Evolutionary conservation across 2,888 invertebrate genomes (phyloP).

Genomic region (Amblyjoppa fuscipennis): DNA sequence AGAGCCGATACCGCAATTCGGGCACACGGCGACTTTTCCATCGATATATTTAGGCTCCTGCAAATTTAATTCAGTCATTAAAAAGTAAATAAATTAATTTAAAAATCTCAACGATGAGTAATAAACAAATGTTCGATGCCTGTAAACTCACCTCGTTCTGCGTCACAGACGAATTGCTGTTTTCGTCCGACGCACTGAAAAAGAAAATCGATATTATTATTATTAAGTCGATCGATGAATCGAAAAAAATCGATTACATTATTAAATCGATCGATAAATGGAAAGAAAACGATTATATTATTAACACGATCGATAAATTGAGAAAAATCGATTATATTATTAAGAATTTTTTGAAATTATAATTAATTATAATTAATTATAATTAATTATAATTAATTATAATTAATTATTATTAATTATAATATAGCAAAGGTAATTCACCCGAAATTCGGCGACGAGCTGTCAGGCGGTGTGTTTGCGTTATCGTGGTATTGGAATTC

Average conservation of each 20-base stretch:
- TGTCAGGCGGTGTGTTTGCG: constrained; percentile 38
- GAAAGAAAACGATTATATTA: not conserved
- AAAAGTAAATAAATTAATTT: not conserved
- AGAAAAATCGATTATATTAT: not conserved
- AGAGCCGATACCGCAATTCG: constrained; percentile 92
- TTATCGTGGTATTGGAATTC: constrained; percentile 61
- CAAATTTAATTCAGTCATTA: constrained; percentile 68
- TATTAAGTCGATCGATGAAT: too few relatives aligned
- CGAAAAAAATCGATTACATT: not conserved
- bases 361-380: too few relatives aligned
- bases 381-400: too few relatives aligned
- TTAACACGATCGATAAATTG: too few relatives aligned
- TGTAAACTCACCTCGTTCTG: constrained; percentile 75
- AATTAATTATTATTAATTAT: too few relatives aligned
- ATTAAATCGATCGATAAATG: too few relatives aligned
- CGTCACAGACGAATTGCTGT: constrained; percentile 75
- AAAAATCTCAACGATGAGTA: not conserved
- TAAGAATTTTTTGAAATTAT: too few relatives aligned
- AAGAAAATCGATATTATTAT: not conserved
- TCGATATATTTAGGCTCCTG: constrained; percentile 88
- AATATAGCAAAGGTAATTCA: constrained; percentile 43
- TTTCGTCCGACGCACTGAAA: constrained; percentile 77
- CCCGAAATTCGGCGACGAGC: constrained; percentile 69
- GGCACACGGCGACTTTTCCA: constrained; percentile 92
- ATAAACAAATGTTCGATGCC: not conserved